Evolutionary conservation across 1,140 invertebrate genomes (phyloP).

Genomic region (Danaus plexippus): DNA sequence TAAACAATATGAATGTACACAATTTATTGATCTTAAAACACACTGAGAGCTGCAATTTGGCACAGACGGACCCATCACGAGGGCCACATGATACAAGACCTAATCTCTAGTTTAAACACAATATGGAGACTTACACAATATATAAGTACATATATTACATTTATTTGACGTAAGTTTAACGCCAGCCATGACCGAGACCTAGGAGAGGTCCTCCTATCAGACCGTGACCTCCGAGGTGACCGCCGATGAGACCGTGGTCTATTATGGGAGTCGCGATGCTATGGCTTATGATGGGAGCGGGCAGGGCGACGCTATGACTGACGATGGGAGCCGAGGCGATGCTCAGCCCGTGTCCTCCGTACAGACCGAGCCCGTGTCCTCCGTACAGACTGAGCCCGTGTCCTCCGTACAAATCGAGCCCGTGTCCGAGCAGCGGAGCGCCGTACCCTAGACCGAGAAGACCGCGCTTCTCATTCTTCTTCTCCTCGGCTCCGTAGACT

Average conservation of each 20-base stretch:
- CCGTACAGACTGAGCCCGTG: constrained; percentile 25
- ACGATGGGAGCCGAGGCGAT: constrained; percentile 33
- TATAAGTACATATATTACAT: background rate
- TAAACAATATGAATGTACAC: background rate
- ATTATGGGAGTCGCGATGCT: constrained; percentile 21
- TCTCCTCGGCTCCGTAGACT: constrained; percentile 51
- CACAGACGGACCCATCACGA: constrained; percentile 22
- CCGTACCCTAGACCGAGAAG: constrained; percentile 58
- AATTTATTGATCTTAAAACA: constrained; percentile 23
- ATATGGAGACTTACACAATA: background rate
- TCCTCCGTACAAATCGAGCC: constrained; percentile 22
- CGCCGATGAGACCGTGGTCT: constrained; percentile 30
- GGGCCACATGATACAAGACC: constrained; percentile 1
- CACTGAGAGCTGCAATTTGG: constrained; percentile 32
- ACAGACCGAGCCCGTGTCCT: constrained; percentile 30
- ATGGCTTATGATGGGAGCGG: constrained; percentile 34
- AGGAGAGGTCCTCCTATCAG: constrained; percentile 26
- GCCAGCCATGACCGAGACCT: constrained; percentile 37
- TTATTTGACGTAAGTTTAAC: background rate
- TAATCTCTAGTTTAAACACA: background rate
- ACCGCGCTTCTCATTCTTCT: constrained; percentile 61
- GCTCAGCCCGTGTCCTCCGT: constrained; percentile 19
- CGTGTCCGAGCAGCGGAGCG: constrained; percentile 19
- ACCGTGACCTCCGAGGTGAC: constrained; percentile 36
- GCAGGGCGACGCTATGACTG: constrained; percentile 33